These are phyloP conservation scores for Montipora sp. DNA, from an alignment of 64 coral and sea anemone species.

Conservation along the genomic window DNA sequence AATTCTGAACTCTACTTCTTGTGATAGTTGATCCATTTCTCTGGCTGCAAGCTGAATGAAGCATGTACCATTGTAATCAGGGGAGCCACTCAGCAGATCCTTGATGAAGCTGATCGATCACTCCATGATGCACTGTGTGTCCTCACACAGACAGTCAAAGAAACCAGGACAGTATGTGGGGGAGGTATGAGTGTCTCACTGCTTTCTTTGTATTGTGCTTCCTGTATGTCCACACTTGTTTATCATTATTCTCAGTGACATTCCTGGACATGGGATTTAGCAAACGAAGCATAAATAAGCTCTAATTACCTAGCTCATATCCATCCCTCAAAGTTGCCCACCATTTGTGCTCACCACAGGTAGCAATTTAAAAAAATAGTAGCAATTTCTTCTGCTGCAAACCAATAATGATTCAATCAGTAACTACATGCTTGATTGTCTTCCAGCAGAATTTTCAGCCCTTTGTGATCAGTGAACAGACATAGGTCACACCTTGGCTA, in stretches of 20 bases:
- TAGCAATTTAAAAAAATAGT: too few relatives aligned
- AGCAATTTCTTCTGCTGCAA: too few relatives aligned
- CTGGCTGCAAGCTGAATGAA: conserved; percentile 97
- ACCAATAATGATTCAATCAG: too few relatives aligned
- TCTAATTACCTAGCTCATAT: too few relatives aligned
- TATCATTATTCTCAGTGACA: neutral
- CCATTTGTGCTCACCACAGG: too few relatives aligned
- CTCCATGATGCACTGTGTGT: conserved; percentile 99
- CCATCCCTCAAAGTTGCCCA: too few relatives aligned
- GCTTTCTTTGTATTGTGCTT: neutral
- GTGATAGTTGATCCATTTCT: conserved; percentile 93
- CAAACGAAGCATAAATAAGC: too few relatives aligned
- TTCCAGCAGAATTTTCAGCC: too few relatives aligned
- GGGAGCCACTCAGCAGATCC: conserved; percentile 95
- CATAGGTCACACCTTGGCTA: too few relatives aligned
- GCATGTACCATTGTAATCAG: conserved; percentile 97
- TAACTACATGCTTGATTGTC: too few relatives aligned
- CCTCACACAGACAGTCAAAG: conserved; percentile 96
- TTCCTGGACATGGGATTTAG: too few relatives aligned
- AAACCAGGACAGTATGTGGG: conserved; percentile 95
- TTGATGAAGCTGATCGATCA: conserved; percentile 98
- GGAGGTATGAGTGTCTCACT: conserved; percentile 68
- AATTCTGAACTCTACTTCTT: neutral
- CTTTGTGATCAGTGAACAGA: too few relatives aligned
- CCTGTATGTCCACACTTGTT: neutral